Percentiles rank a stretch among this genome's conserved stretches.
These are phyloP conservation scores for Talpa occidentalis DNA, from an alignment of 2,113 vertebrate genomes.

Conservation along the genomic window DNA sequence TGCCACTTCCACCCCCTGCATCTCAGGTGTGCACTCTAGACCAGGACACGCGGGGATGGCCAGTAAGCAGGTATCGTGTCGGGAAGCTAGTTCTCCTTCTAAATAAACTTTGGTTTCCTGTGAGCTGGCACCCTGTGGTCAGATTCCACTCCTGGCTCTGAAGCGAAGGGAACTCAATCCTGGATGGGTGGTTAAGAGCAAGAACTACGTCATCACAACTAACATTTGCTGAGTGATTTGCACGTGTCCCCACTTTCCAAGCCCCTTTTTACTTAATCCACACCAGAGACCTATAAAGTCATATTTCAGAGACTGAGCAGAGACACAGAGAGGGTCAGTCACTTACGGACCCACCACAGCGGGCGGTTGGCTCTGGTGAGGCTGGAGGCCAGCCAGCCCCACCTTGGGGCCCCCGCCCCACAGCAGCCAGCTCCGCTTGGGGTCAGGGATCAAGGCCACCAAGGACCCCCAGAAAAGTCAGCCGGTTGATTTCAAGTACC, in stretches of 20 bases:
- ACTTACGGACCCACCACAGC: background rate
- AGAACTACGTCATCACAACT: background rate
- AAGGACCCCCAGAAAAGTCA: background rate
- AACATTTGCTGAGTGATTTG: background rate
- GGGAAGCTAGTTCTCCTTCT: background rate
- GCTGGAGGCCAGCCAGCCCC: too few relatives aligned
- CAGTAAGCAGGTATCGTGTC: too few relatives aligned
- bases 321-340: background rate
- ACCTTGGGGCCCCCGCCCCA: too few relatives aligned
- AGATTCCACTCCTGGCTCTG: background rate
- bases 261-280: background rate
- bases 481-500: background rate
- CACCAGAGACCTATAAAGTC: background rate
- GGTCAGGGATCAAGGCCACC: too few relatives aligned
- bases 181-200: background rate
- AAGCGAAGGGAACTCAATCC: background rate
- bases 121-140: background rate
- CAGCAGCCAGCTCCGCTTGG: too few relatives aligned
- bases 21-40: background rate
- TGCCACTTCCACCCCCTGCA: background rate
- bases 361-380: too few relatives aligned
- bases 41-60: background rate
- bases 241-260: background rate
- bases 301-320: background rate
- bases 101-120: background rate